A percentile compares a stretch with the other conserved stretches of the same genome.
These are phyloP conservation scores for Nothoprocta perdicaria DNA, from an alignment of 2,113 vertebrate genomes.

Conservation along the genomic window DNA sequence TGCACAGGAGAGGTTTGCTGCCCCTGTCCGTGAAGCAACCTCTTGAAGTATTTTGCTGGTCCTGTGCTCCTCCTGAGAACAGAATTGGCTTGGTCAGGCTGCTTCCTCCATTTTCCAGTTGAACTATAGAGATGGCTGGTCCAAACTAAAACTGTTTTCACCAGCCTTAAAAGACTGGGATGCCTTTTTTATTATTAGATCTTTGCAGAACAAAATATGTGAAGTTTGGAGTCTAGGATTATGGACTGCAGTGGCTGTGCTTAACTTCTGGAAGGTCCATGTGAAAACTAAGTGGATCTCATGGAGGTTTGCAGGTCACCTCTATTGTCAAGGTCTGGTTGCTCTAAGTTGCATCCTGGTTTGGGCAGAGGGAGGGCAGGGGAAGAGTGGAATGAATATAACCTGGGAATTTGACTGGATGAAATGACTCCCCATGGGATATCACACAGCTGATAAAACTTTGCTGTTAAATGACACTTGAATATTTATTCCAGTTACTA, in stretches of 20 bases:
- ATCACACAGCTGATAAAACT: background rate
- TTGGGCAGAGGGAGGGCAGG: background rate
- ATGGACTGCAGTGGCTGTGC: background rate
- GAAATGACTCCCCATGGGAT: background rate
- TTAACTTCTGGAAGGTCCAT: background rate
- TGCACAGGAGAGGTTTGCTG: constrained; percentile 25
- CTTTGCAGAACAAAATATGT: background rate
- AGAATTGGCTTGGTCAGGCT: constrained; percentile 34
- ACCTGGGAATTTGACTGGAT: background rate
- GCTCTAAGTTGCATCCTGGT: background rate
- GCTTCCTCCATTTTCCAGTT: constrained; percentile 4
- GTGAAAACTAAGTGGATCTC: background rate
- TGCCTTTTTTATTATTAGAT: constrained; percentile 36
- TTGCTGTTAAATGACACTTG: background rate
- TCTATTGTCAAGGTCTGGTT: background rate
- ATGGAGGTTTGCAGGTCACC: background rate
- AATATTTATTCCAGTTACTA: background rate
- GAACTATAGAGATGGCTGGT: constrained; percentile 50
- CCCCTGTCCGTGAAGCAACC: constrained; percentile 8
- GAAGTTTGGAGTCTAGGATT: background rate
- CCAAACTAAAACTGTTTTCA: constrained; percentile 51
- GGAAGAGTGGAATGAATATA: background rate
- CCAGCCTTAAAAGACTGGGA: constrained; percentile 2
- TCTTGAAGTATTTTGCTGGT: constrained; percentile 25
- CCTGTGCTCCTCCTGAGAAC: constrained; percentile 4